Base-by-base conservation (phyloP, 2,888 invertebrate genomes). In the Antheraea yamamai region DNA sequence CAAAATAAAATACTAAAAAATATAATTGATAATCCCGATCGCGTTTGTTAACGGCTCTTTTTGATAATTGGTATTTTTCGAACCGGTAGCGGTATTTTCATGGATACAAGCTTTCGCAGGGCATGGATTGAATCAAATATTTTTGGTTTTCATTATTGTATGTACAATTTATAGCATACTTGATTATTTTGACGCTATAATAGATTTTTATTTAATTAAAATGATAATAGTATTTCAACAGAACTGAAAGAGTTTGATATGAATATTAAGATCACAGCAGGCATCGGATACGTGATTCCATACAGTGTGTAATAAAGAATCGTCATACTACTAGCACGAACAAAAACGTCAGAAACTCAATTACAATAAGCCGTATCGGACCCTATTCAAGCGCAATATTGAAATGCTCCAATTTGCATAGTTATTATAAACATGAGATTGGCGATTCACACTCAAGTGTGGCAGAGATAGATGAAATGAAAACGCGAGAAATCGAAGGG, bases 381-480 rank as follows among this genome's bases (percentile, higher is more conserved):
- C 84, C 84, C 83, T 87, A 85, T 84, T 88, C 85, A 87, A 87
- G 89, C 90, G 88, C 85, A 89, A 89, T 91, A 92, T 92, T 91
- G 88, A 89, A 92, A 91, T 89, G 86, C 87, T 87, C 86, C 87
- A 89, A 92, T 92, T 92, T 92, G 91, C 92, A 92, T 92, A 92
- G 90, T 91, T 91, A 91, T 91, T 91, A 91, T 90, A 89, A 89
- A 90, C 87, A 91, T 88, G 90, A 89, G 86, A 85, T 86, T 87
- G 87, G 83, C 84, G 84, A 87, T 87, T 88, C 85, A 85, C 84
- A 82, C 79, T 79, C 76, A 77, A 75, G 83, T 80, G 81, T 72
- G 85, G 87, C 78, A 82, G 82, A 81, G 86, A 88, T 73, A 79
- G 81, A 80, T 81, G 76, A 80, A 81, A 77, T 77, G 74, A 75